Percentiles rank a stretch among this genome's conserved stretches.
These are phyloP conservation scores for Podocnemis expansa DNA, from an alignment of 2,113 vertebrate genomes.

Conservation along the genomic window DNA sequence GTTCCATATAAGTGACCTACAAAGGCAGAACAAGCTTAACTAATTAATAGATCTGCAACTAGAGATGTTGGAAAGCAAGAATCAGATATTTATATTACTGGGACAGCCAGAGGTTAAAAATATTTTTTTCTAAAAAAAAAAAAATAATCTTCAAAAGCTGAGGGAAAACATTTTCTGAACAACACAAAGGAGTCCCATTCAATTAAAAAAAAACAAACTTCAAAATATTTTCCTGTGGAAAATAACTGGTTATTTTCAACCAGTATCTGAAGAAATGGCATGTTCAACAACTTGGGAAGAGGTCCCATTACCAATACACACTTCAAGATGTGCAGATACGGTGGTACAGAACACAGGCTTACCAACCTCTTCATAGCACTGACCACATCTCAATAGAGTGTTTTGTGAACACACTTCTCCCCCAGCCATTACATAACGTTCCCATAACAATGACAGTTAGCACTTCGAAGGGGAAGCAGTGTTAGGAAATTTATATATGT, in stretches of 20 bases:
- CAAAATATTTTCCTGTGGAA: no score
- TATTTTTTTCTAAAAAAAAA: background rate
- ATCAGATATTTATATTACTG: slow-evolving; percentile 62
- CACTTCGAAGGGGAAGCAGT: background rate
- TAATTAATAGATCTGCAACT: slow-evolving; percentile 58
- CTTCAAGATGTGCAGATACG: background rate
- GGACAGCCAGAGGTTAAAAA: background rate
- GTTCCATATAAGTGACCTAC: slow-evolving; percentile 32
- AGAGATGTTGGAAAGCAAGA: slow-evolving; percentile 26
- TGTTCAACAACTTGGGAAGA: background rate
- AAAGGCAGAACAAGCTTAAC: slow-evolving; percentile 23
- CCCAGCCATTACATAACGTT: background rate
- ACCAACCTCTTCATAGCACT: background rate
- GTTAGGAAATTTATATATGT: background rate
- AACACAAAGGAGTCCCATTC: background rate
- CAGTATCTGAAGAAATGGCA: background rate
- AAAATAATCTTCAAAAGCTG: background rate
- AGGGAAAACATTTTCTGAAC: background rate
- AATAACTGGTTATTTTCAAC: background rate
- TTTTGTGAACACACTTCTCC: background rate
- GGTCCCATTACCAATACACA: background rate
- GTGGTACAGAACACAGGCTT: background rate
- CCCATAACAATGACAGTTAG: background rate
- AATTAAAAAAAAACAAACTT: no score
- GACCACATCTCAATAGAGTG: background rate